phyloP scores from a whole-genome alignment of 1,140 invertebrate genomes.

The Drosophila saltans region DNA sequence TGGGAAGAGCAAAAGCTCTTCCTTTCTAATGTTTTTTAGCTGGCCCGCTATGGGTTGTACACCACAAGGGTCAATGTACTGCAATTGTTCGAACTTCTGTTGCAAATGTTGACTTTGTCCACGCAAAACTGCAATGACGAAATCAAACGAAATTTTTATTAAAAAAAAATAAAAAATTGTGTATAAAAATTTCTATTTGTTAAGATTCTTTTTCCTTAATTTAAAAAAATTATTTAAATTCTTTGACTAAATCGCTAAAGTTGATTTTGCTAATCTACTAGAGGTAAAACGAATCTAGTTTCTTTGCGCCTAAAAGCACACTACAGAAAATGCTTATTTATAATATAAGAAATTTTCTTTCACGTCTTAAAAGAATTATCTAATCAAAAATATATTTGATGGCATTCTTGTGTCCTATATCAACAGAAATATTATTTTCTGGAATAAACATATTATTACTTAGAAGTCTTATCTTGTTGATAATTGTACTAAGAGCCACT shows the following conservation, averaged over 20 bases:
- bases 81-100: constrained; percentile 26
- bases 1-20: constrained; percentile 17
- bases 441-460: constrained; percentile 3
- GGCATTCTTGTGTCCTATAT: not conserved
- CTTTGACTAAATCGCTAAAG: too few relatives aligned
- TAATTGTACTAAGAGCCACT: constrained; percentile 23
- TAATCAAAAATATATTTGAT: not conserved
- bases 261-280: too few relatives aligned
- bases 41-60: constrained; percentile 11
- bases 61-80: constrained; percentile 41
- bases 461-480: not conserved
- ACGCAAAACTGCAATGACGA: constrained; percentile 29
- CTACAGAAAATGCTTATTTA: not conserved
- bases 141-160: not conserved
- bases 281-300: too few relatives aligned
- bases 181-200: too few relatives aligned
- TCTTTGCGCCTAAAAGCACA: not conserved
- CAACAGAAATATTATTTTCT: not conserved
- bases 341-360: not conserved
- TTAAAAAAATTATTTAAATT: too few relatives aligned
- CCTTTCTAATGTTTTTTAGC: constrained; percentile 20
- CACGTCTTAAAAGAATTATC: not conserved
- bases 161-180: too few relatives aligned
- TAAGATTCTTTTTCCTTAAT: too few relatives aligned
- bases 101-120: constrained; percentile 34